Conservation (phyloP, 2,797 vertebrate genomes). For the Apogon hyalosoma region DNA sequence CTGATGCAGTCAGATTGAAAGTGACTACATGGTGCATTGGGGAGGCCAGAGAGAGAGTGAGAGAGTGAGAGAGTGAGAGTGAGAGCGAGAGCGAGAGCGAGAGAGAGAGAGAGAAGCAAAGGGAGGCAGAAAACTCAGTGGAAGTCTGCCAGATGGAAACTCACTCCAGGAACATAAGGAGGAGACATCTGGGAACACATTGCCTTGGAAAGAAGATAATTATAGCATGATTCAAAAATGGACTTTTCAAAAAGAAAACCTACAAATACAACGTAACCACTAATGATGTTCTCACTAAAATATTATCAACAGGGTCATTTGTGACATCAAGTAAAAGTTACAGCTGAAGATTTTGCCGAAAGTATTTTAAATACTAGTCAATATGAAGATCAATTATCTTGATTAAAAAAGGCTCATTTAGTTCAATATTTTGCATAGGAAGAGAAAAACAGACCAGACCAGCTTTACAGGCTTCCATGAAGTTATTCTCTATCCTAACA, state of each 20-base stretch:
- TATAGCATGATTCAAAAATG: slow-evolving; percentile 61
- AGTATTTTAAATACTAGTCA: background rate
- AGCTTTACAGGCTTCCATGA: no score
- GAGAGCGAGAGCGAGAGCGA: no score
- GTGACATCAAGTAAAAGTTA: background rate
- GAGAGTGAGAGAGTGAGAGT: no score
- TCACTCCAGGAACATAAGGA: slow-evolving; percentile 76
- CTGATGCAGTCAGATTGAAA: slow-evolving; percentile 77
- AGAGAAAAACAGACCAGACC: no score
- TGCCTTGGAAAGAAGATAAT: slow-evolving; percentile 69
- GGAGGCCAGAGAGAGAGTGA: slow-evolving; percentile 33
- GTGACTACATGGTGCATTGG: slow-evolving; percentile 72
- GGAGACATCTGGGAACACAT: slow-evolving; percentile 71
- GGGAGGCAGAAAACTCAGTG: slow-evolving; percentile 22
- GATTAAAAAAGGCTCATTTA: background rate
- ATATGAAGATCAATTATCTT: background rate
- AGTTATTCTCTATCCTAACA: no score
- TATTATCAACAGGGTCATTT: slow-evolving; percentile 18
- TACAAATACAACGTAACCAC: slow-evolving; percentile 30
- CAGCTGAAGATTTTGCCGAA: background rate
- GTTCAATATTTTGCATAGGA: background rate
- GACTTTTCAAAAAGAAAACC: slow-evolving; percentile 53
- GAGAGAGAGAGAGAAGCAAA: no score
- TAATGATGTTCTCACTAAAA: slow-evolving; percentile 18
- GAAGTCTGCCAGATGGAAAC: slow-evolving; percentile 73